These are phyloP conservation scores for Bimastos eiseni DNA, from an alignment of 2,888 invertebrate genomes.

Conservation along the genomic window DNA sequence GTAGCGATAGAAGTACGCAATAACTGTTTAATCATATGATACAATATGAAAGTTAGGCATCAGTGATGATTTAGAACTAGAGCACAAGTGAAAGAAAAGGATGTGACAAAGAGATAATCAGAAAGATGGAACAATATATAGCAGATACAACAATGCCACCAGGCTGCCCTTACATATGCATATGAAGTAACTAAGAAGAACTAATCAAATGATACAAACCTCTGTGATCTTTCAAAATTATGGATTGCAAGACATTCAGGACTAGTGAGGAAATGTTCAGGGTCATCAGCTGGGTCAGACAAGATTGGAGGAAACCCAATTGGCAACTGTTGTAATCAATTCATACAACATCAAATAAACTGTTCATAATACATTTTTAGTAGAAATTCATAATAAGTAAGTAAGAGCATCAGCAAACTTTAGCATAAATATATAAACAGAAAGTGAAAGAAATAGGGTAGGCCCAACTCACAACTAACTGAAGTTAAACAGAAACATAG, in stretches of 20 bases:
- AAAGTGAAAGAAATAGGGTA: not conserved
- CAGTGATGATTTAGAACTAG: no score
- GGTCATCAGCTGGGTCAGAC: slow-evolving; percentile 70
- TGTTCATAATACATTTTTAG: not conserved
- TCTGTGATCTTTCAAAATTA: slow-evolving; percentile 72
- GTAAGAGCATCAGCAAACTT: not conserved
- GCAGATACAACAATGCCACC: not conserved
- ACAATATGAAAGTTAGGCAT: no score
- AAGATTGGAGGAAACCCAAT: slow-evolving; percentile 71
- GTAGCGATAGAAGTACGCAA: no score
- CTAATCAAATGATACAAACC: slow-evolving; percentile 64
- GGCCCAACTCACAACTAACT: not conserved
- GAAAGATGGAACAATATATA: not conserved
- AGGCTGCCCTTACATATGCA: not conserved
- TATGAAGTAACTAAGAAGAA: not conserved
- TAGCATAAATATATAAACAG: not conserved
- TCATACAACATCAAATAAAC: not conserved
- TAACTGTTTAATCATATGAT: no score
- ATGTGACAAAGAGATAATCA: no score
- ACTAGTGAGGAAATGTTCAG: slow-evolving; percentile 72
- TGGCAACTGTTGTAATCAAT: slow-evolving; percentile 51
- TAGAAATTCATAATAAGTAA: not conserved
- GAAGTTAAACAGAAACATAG: not conserved
- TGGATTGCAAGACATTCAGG: slow-evolving; percentile 77
- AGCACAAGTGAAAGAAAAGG: no score